Conservation (phyloP, 2,888 invertebrate species). For the Tenthredo mesomela region DNA sequence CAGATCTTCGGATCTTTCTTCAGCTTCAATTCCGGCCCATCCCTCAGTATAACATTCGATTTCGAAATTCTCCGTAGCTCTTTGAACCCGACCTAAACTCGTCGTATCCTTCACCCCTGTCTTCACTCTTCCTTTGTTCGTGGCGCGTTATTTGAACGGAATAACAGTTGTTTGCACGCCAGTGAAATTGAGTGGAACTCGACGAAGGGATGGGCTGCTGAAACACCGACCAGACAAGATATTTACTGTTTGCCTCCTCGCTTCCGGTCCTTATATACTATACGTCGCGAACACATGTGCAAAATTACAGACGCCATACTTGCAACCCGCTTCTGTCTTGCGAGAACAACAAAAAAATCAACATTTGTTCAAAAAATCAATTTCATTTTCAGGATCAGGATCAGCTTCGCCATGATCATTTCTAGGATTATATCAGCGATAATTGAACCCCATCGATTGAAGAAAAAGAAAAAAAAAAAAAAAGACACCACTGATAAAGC, state of each 20-base stretch:
- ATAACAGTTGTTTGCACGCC: slow-evolving; percentile 49
- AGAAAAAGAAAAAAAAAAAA: background rate
- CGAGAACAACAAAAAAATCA: background rate
- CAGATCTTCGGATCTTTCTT: background rate
- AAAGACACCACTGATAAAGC: background rate
- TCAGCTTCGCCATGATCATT: background rate
- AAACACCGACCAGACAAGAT: slow-evolving; percentile 23
- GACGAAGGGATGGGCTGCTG: background rate
- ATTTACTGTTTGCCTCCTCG: slow-evolving; percentile 18
- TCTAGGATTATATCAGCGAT: background rate
- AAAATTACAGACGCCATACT: background rate
- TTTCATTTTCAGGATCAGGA: background rate
- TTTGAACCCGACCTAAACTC: slow-evolving; percentile 38
- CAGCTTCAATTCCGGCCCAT: background rate
- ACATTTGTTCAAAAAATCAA: background rate
- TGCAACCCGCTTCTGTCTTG: background rate
- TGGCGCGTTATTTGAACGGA: slow-evolving; percentile 49
- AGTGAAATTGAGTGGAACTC: slow-evolving; percentile 50
- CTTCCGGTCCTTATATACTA: slow-evolving; percentile 11
- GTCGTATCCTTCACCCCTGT: slow-evolving; percentile 2
- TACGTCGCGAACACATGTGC: background rate
- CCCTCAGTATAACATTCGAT: slow-evolving; percentile 5
- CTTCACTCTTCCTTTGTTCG: slow-evolving; percentile 31
- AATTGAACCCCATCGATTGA: background rate
- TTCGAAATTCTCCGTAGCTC: slow-evolving; percentile 33